These are phyloP conservation scores for Anas capensis DNA, from an alignment of 2,797 vertebrate genomes.

Conservation along the genomic window DNA sequence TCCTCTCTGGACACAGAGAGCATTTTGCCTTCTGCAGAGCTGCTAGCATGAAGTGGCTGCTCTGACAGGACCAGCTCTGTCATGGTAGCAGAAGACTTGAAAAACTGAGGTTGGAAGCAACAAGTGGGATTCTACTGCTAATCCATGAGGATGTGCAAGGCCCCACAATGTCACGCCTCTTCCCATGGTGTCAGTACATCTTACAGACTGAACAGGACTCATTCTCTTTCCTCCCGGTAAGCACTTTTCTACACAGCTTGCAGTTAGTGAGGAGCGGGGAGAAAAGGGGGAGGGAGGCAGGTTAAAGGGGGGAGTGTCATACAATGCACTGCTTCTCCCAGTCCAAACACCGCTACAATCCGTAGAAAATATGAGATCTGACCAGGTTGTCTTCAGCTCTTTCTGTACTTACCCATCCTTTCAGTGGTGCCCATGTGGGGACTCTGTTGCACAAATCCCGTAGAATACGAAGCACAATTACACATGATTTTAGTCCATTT, in stretches of 20 bases:
- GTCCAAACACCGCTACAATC: background rate
- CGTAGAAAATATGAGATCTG: background rate
- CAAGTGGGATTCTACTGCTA: background rate
- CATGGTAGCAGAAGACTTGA: fast-evolving
- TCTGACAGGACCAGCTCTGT: background rate
- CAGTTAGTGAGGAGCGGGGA: background rate
- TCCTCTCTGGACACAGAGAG: background rate
- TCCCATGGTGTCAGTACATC: background rate
- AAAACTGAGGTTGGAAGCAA: background rate
- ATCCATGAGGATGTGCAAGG: background rate
- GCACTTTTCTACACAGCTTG: background rate
- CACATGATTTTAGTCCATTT: conserved; percentile 98
- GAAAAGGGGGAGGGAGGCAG: background rate
- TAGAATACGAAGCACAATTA: conserved; percentile 97
- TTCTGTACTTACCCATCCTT: conserved; percentile 95
- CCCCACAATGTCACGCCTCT: background rate
- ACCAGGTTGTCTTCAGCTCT: background rate
- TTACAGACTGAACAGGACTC: background rate
- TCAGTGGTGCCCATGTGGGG: conserved; percentile 92
- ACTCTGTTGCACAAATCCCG: conserved; percentile 98
- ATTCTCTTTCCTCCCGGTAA: background rate
- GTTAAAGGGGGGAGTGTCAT: background rate
- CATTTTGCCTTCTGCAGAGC: background rate
- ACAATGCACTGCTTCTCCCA: background rate
- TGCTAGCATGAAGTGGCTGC: fast-evolving